Percentiles rank a stretch among this genome's conserved stretches.
Evolutionary conservation across 2,797 vertebrate species (phyloP).

Genomic region (Coccyzus lansbergi): DNA sequence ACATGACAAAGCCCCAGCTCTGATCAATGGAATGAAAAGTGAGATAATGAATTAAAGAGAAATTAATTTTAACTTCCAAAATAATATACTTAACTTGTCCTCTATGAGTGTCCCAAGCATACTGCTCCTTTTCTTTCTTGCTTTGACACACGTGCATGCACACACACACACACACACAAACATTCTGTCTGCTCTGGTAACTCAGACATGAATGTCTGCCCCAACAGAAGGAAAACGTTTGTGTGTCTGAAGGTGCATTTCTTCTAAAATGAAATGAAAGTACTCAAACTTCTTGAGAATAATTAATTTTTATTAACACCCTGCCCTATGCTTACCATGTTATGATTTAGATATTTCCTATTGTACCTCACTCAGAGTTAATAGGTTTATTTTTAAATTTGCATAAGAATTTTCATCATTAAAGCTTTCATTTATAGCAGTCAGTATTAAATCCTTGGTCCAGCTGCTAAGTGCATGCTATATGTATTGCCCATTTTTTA

Average conservation of each 20-base stretch:
- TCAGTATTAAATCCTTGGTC: neutral
- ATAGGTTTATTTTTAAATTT: neutral
- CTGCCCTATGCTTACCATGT: neutral
- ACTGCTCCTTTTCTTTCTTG: neutral
- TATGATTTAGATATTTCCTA: neutral
- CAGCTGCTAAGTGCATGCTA: neutral
- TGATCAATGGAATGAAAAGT: neutral
- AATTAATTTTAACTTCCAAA: neutral
- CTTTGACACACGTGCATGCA: neutral
- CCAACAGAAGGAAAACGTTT: neutral
- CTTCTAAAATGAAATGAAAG: neutral
- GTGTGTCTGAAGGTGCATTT: neutral
- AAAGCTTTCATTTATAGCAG: neutral
- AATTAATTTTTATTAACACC: neutral
- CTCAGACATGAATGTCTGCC: neutral
- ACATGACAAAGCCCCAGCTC: neutral
- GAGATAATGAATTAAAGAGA: neutral
- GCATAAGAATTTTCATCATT: neutral
- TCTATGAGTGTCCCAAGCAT: neutral
- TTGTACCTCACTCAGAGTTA: neutral
- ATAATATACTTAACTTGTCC: neutral
- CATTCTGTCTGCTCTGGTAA: neutral
- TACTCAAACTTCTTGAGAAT: neutral
- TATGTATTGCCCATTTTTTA: neutral
- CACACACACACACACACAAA: too few species aligned